Conservation (phyloP, 1,140 invertebrate genomes). For the Mercenaria mercenaria region DNA sequence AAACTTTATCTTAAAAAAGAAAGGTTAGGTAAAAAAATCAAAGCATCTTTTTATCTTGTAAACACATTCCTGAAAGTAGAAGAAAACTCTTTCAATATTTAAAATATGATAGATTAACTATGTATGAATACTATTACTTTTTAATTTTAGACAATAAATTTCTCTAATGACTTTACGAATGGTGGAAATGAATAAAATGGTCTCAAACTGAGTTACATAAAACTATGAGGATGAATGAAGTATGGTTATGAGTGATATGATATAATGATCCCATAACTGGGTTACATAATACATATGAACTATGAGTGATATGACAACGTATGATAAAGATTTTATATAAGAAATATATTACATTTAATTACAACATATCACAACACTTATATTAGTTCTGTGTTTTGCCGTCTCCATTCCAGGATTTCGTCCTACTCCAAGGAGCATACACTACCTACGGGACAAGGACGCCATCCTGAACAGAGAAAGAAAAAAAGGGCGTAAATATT, state of each 20-base stretch:
- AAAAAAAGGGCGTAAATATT: too few relatives aligned
- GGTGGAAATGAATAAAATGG: neutral
- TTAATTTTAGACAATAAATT: neutral
- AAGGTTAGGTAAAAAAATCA: neutral
- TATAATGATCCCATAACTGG: neutral
- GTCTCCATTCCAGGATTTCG: neutral
- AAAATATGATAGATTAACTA: too few relatives aligned
- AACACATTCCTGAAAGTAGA: neutral
- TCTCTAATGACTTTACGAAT: neutral
- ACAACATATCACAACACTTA: neutral
- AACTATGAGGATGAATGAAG: too few relatives aligned
- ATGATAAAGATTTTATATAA: neutral
- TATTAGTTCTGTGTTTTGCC: neutral
- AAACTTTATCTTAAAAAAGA: neutral
- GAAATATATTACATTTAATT: neutral
- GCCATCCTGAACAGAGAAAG: too few relatives aligned
- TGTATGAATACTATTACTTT: too few relatives aligned
- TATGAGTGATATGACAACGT: neutral
- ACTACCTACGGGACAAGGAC: too few relatives aligned
- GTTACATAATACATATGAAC: neutral
- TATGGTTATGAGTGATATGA: neutral
- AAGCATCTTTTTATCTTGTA: neutral
- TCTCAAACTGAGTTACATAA: too few relatives aligned
- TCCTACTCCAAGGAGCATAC: too few relatives aligned
- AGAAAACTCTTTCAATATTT: neutral